Conservation (phyloP, 2,797 vertebrate genomes). For the Tenualosa thibaudeaui region DNA sequence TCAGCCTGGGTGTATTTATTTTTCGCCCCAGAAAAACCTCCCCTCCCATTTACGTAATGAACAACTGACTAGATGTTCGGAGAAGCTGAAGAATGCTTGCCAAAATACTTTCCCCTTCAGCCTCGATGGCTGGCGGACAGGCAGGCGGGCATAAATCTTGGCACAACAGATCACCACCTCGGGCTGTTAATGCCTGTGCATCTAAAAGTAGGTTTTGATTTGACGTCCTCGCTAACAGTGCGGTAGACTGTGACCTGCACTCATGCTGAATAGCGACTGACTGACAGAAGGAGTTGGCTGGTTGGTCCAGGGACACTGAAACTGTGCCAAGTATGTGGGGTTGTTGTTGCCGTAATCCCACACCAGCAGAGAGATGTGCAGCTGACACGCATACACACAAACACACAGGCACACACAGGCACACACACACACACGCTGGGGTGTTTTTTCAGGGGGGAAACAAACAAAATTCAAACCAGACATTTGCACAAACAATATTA, state of each 20-base stretch:
- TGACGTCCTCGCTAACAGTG: background rate
- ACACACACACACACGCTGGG: too few relatives aligned
- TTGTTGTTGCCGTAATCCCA: background rate
- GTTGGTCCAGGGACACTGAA: background rate
- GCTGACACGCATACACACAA: background rate
- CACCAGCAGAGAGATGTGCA: background rate
- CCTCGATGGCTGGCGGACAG: background rate
- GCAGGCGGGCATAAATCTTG: background rate
- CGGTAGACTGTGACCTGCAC: background rate
- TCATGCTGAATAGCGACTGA: background rate
- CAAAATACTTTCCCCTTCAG: background rate
- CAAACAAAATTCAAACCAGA: slow-evolving; percentile 13
- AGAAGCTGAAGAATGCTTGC: background rate
- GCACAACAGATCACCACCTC: background rate
- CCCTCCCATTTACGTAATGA: background rate
- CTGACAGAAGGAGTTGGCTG: background rate
- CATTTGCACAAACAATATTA: slow-evolving; percentile 11
- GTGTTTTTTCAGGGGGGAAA: background rate
- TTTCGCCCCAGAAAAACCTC: background rate
- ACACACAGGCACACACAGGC: too few relatives aligned
- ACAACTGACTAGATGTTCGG: background rate
- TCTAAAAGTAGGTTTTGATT: background rate
- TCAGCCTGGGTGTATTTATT: background rate
- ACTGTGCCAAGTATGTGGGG: background rate
- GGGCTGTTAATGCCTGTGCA: background rate